Base-by-base conservation (phyloP, 2,797 vertebrate genomes). In the Pogoniulus pusillus region DNA sequence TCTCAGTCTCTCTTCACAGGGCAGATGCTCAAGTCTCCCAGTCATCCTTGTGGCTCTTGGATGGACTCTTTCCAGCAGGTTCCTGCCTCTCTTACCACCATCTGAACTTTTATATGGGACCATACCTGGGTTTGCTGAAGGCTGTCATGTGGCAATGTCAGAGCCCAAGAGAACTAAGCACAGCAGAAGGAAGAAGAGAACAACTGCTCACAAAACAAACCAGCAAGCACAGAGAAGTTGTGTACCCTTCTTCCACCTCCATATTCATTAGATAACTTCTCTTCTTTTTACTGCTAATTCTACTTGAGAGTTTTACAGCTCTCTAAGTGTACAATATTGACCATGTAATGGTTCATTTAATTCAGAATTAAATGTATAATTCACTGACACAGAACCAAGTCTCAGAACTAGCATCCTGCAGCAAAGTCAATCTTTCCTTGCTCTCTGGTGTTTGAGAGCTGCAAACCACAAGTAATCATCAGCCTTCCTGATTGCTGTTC, bases 301-400 rank as follows among this genome's bases (percentile, higher is more conserved):
- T 80, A 84, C 81, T 76, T 81, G 85, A 72, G 66, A 85, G 58
- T 62, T 93, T 93, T 82, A 86, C 53, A 70, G 57, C 49, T 79
- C 77, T 82, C 35, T 84, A 77, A 89, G 62, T 75, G 90, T 60
- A 62, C 35, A 65, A 35, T 88, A 82, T 55, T 66, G 80, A 86
- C 83, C 83, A 43, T 22, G 45, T 45, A 89, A 87, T 47, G 34
- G 60, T 65, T 90, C 74, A 2, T 76, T 94, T 93, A 89, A 91
- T 92, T 95, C 91, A 55, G 66, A 89, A 73, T 49, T 78, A 94
- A 78, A 45, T 64, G 84, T 75, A 49, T 78, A 77, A 80, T 80
- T 62, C 34, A 37, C 74, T 4, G 1, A 53, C 43, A 47, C 29
- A 26, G 43, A 68, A 79, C 55, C 30, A 23, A 86, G 30, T 66